Evolutionary conservation across 2,113 vertebrate species (phyloP).

Genomic region (Sylvia atricapilla): DNA sequence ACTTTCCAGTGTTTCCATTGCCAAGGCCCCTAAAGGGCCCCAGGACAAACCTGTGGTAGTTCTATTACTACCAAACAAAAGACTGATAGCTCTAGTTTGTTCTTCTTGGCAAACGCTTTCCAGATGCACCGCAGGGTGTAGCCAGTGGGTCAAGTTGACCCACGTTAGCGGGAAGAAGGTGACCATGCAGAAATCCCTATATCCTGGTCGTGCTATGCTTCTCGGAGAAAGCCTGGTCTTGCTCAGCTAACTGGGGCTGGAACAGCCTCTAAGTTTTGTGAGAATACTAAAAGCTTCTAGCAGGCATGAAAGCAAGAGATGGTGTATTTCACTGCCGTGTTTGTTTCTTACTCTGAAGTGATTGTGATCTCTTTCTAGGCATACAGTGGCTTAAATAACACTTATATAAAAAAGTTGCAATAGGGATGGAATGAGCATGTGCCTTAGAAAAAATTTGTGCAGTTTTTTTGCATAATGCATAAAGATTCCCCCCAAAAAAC

Average conservation of each 20-base stretch:
- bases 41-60: neutral
- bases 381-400: neutral
- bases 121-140: fast-evolving
- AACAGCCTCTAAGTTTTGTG: neutral
- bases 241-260: neutral
- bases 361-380: neutral
- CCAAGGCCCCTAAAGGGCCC: neutral
- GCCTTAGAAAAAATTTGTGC: neutral
- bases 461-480: neutral
- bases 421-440: neutral
- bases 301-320: neutral
- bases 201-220: fast-evolving
- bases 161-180: neutral
- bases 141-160: neutral
- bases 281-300: neutral
- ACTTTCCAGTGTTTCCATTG: neutral
- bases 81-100: neutral
- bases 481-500: neutral
- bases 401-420: neutral
- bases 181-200: fast-evolving
- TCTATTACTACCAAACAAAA: neutral
- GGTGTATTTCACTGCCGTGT: fast-evolving
- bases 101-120: neutral
- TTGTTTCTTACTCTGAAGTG: neutral
- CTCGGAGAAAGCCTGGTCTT: neutral